phyloP scores from a whole-genome alignment of 2,797 vertebrate genomes.

The Sebastes cheni region DNA sequence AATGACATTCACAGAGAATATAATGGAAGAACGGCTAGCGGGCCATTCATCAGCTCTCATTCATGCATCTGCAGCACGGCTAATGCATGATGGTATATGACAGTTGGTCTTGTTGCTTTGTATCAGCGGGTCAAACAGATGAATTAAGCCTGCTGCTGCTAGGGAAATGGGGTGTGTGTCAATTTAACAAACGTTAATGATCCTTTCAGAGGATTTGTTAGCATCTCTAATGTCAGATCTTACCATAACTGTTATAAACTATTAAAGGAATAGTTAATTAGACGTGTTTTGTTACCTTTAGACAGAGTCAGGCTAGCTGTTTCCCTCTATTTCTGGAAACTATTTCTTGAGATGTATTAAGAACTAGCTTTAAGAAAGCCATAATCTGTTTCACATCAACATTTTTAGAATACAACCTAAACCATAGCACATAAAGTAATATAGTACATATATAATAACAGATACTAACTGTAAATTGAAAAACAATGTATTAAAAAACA shows the following conservation, averaged over 20 bases:
- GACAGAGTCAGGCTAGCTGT: background rate
- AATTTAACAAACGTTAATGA: background rate
- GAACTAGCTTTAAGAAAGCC: background rate
- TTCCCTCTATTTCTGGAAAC: background rate
- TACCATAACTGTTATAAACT: background rate
- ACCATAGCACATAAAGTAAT: no score
- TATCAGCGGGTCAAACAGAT: slow-evolving; percentile 7
- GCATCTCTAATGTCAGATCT: background rate
- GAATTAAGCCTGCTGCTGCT: background rate
- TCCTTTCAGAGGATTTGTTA: background rate
- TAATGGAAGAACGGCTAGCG: slow-evolving; percentile 13
- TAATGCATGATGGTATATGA: slow-evolving; percentile 20
- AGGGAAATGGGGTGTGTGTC: background rate
- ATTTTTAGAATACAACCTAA: background rate
- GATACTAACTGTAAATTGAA: no score
- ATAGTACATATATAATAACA: no score
- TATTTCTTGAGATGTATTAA: background rate
- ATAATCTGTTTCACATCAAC: background rate
- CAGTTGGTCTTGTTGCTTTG: slow-evolving; percentile 5
- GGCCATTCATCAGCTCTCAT: slow-evolving; percentile 1
- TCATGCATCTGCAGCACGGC: slow-evolving; percentile 1
- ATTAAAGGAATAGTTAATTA: background rate
- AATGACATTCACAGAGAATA: slow-evolving; percentile 36
- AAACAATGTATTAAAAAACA: no score
- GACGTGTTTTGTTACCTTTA: background rate